Evolutionary conservation across 2,888 invertebrate species (phyloP), one percentile per base, ranked within the genome.

Genomic region (Drosophila eohydei): DNA sequence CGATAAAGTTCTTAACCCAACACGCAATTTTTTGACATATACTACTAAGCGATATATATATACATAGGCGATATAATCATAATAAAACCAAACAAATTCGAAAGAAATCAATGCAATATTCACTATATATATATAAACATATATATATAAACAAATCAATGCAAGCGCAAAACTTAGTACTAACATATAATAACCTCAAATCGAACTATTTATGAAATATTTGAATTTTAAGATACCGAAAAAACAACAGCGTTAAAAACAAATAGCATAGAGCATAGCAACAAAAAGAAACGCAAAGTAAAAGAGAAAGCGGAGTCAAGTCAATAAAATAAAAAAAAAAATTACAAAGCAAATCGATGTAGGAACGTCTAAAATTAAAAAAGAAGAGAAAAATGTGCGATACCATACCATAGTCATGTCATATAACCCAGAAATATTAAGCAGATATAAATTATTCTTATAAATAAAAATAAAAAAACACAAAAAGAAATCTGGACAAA

Each of bases 391-490:
- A 21, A 57, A 69, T 60, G 55, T 71, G 80, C 69, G 86, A 86
- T 83, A 86, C 79, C 78, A 89, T 86, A 89, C 88, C 90, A 90
- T 89, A 88, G 89, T 81, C 89, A 83, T 78, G 86, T 83, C 84
- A 89, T 90, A 81, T 88, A 88, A 83, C 69, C 84, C 80, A 71
- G 71, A 87, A 81, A 82, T 79, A 82, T 78, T 91, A 91, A 91
- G 88, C 89, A 91, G 90, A 91, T 89, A 83, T 91, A 90, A 89
- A 91, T 91, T 91, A 91, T 91, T 91, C 91, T 91, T 91, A 91
- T 91, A 91, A 90, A 90, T 89, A 90, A 84, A 84, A 81, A 81
- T 52, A 46, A 78, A 72, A 70, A 81, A 74, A 74, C 40, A 78
- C 73, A 56, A 71, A 69, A 74, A 63, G 51, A 73, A 51, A 46